Evolutionary conservation across 2,888 invertebrate genomes (phyloP).

Genomic region (Agrotis clavis): DNA sequence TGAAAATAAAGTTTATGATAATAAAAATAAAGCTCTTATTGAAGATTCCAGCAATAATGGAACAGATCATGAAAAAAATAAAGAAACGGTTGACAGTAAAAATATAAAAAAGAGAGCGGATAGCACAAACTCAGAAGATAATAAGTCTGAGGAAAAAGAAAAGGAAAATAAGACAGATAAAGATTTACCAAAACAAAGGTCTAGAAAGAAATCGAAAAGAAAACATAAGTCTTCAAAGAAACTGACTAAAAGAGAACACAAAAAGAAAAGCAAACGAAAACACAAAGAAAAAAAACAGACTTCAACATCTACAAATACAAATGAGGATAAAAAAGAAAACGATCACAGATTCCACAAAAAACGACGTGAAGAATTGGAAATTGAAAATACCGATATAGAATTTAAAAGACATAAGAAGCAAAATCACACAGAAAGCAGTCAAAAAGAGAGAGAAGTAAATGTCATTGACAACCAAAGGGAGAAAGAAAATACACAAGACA

Average conservation of each 20-base stretch:
- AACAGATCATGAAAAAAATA: not conserved
- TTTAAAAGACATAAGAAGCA: not conserved
- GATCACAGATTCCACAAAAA: not conserved
- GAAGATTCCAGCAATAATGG: not conserved
- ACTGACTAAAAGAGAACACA: not conserved
- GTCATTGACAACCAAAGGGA: not conserved
- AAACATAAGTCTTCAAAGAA: not conserved
- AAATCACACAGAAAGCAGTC: not conserved
- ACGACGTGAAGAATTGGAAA: too few species aligned
- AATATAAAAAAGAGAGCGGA: not conserved
- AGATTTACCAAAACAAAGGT: not conserved
- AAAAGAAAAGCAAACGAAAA: not conserved
- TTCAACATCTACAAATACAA: too few species aligned
- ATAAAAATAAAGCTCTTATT: not conserved
- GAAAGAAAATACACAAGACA: not conserved
- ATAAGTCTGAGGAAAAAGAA: not conserved
- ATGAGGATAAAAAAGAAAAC: not conserved
- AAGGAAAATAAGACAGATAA: not conserved
- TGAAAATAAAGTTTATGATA: not conserved
- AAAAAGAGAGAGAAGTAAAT: not conserved
- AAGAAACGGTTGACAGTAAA: not conserved
- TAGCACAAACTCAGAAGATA: not conserved
- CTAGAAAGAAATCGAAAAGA: not conserved
- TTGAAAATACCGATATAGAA: not conserved
- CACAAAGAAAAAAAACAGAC: not conserved